A percentile compares a stretch with the other conserved stretches of the same genome.
These are phyloP conservation scores for Polyergus mexicanus DNA, from an alignment of 1,140 invertebrate species.

Conservation along the genomic window DNA sequence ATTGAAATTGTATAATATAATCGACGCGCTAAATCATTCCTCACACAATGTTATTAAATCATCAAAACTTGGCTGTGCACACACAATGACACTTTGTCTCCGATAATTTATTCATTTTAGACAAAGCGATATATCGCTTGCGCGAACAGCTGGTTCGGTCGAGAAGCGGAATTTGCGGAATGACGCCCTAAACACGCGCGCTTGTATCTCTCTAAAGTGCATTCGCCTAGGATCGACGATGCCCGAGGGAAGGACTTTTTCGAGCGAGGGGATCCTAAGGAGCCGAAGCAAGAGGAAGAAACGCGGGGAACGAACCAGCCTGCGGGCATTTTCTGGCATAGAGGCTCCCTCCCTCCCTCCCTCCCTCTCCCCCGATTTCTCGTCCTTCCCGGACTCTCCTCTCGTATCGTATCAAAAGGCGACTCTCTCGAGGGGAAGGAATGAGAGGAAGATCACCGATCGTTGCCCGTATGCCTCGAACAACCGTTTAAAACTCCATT, in stretches of 20 bases:
- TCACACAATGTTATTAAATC: background rate
- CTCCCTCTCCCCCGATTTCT: conserved; percentile 10
- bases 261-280: conserved; percentile 44
- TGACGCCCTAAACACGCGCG: background rate
- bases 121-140: conserved; percentile 14
- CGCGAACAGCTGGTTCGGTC: background rate
- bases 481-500: conserved; percentile 78
- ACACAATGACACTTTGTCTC: background rate
- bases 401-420: conserved; percentile 71
- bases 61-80: background rate
- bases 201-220: conserved; percentile 9
- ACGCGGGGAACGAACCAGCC: conserved; percentile 52
- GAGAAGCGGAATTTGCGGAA: conserved; percentile 35
- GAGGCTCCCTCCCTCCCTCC: conserved; percentile 18
- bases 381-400: background rate
- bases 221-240: conserved; percentile 55
- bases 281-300: conserved; percentile 59
- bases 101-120: conserved; percentile 22
- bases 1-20: background rate
- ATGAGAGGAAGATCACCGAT: conserved; percentile 59
- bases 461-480: conserved; percentile 70
- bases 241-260: conserved; percentile 69
- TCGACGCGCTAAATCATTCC: background rate
- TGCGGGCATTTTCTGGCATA: conserved; percentile 62
- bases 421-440: conserved; percentile 44